These are phyloP conservation scores for Pituophis catenifer DNA, from an alignment of 2,113 vertebrate genomes.

Conservation along the genomic window DNA sequence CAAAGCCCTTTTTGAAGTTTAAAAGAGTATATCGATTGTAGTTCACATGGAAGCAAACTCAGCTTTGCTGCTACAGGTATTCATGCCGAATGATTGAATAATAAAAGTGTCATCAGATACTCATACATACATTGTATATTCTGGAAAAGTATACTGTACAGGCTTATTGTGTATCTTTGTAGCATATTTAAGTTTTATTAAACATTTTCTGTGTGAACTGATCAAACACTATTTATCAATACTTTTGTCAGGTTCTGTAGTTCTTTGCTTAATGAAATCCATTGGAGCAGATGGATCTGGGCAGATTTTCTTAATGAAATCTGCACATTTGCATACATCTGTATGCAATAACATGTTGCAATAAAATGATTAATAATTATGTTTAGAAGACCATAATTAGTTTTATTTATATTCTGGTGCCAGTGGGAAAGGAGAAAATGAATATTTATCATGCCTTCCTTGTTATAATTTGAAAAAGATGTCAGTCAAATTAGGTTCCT, in stretches of 20 bases:
- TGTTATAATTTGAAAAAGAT: conserved; percentile 46
- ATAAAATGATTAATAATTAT: conserved; percentile 64
- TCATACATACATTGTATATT: not conserved
- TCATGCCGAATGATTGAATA: not conserved
- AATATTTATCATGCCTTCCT: conserved; percentile 52
- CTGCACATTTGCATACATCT: conserved; percentile 54
- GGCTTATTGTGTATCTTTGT: not conserved
- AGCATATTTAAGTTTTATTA: not conserved
- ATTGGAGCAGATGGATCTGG: conserved; percentile 23
- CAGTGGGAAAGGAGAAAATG: conserved; percentile 51
- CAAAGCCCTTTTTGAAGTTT: not conserved
- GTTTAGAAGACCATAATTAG: conserved; percentile 48
- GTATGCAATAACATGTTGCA: conserved; percentile 41
- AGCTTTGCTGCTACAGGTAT: not conserved
- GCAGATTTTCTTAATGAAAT: conserved; percentile 12
- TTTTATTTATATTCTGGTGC: conserved; percentile 60
- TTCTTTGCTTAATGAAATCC: conserved; percentile 42
- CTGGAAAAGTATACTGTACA: not conserved
- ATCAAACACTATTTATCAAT: not conserved
- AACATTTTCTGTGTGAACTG: not conserved
- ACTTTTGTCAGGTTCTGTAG: conserved; percentile 27
- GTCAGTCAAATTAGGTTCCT: conserved; percentile 10
- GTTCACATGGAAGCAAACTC: not conserved
- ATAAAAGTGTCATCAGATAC: not conserved
- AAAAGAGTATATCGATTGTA: not conserved